Conservation (phyloP, 2,888 invertebrate genomes). For the Phasia obesa region DNA sequence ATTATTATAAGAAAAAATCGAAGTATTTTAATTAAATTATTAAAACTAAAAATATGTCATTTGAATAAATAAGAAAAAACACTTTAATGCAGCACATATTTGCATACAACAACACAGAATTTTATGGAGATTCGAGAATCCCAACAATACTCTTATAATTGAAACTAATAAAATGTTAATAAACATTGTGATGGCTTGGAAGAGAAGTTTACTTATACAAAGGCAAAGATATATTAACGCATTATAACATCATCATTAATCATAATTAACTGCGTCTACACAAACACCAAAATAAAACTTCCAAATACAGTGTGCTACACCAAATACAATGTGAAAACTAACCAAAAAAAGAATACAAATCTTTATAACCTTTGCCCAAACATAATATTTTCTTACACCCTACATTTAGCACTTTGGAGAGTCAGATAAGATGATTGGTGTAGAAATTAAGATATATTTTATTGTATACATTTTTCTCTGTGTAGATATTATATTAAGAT, state of each 20-base stretch:
- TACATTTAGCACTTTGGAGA: too few relatives aligned
- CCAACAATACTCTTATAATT: neutral
- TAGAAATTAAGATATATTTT: too few relatives aligned
- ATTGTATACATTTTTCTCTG: too few relatives aligned
- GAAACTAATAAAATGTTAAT: neutral
- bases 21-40: too few relatives aligned
- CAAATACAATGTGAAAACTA: slow-evolving; percentile 3
- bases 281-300: slow-evolving; percentile 47
- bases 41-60: too few relatives aligned
- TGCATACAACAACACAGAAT: neutral
- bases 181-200: neutral
- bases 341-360: neutral
- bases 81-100: too few relatives aligned
- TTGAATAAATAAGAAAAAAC: too few relatives aligned
- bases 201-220: neutral
- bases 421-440: too few relatives aligned
- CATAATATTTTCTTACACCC: neutral
- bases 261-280: slow-evolving; percentile 76
- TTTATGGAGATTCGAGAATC: too few relatives aligned
- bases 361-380: slow-evolving; percentile 9
- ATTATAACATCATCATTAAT: slow-evolving; percentile 80
- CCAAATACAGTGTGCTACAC: neutral
- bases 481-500: too few relatives aligned
- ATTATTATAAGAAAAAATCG: too few relatives aligned
- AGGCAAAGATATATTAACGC: slow-evolving; percentile 76